phyloP scores from a whole-genome alignment of 2,888 invertebrate species.

The Dryococelus australis region DNA sequence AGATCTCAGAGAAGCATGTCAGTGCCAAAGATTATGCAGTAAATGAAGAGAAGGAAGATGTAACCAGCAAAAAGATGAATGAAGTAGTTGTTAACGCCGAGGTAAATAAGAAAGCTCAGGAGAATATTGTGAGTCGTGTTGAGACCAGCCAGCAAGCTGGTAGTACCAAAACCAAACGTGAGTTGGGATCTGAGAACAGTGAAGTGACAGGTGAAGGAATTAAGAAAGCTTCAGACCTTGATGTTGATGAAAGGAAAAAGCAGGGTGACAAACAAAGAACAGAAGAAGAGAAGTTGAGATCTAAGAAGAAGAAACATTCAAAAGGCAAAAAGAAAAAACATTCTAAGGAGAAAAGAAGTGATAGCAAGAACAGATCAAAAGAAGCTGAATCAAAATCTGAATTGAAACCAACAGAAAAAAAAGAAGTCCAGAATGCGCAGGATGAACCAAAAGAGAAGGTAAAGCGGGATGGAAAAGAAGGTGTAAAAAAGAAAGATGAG shows the following conservation, averaged over 20 bases:
- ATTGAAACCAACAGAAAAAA: background rate
- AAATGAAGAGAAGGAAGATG: background rate
- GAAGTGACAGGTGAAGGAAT: background rate
- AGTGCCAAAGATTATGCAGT: background rate
- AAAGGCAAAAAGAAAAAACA: constrained; percentile 25
- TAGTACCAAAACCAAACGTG: background rate
- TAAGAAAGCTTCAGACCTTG: background rate
- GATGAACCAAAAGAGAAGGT: constrained; percentile 25
- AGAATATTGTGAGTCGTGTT: background rate
- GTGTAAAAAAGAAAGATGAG: background rate
- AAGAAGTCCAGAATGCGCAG: constrained; percentile 25
- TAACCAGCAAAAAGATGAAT: background rate
- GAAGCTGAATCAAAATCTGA: background rate
- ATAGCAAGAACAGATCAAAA: constrained; percentile 17
- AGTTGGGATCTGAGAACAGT: background rate
- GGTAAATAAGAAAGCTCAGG: background rate
- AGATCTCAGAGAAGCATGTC: background rate
- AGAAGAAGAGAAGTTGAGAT: constrained; percentile 17
- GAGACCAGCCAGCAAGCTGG: background rate
- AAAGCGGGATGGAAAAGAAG: background rate
- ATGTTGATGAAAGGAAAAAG: background rate
- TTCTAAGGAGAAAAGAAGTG: background rate
- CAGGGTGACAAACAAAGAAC: background rate
- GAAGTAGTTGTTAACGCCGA: background rate
- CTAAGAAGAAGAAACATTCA: constrained; percentile 30